Conservation (phyloP, 2,113 vertebrate genomes). For the Nanger granti region DNA sequence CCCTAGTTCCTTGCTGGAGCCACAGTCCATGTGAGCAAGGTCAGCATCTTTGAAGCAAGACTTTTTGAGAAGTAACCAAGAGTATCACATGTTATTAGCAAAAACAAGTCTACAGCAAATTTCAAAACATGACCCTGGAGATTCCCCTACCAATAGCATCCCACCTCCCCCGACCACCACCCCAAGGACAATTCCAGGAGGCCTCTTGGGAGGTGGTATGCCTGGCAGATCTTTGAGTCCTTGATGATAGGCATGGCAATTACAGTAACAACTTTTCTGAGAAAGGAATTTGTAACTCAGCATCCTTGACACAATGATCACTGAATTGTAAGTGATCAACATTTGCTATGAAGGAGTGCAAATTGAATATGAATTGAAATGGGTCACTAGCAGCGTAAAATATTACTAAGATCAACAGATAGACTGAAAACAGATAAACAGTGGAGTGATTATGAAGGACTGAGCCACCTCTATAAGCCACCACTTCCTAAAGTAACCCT, state of each 20-base stretch:
- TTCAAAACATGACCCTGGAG: slow-evolving; percentile 52
- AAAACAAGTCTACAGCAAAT: background rate
- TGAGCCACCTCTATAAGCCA: accelerated
- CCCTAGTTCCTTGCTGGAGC: background rate
- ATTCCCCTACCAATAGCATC: slow-evolving; percentile 44
- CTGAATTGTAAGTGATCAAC: no score
- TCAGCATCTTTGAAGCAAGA: slow-evolving; percentile 28
- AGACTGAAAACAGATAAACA: background rate
- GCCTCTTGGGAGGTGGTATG: background rate
- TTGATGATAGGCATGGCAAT: background rate
- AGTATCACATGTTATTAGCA: background rate
- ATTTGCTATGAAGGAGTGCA: background rate
- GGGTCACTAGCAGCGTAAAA: background rate
- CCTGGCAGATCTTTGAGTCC: background rate
- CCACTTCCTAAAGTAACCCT: background rate
- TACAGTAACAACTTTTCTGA: background rate
- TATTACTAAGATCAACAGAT: background rate
- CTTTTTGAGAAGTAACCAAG: slow-evolving; percentile 14
- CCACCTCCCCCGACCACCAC: background rate
- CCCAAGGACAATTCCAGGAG: background rate
- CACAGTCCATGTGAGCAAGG: accelerated
- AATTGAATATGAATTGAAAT: background rate
- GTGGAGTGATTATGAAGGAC: background rate
- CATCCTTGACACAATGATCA: no score
- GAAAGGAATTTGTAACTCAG: background rate